Evolutionary conservation across 2,888 invertebrate species (phyloP).

Genomic region (Nasonia oneida): DNA sequence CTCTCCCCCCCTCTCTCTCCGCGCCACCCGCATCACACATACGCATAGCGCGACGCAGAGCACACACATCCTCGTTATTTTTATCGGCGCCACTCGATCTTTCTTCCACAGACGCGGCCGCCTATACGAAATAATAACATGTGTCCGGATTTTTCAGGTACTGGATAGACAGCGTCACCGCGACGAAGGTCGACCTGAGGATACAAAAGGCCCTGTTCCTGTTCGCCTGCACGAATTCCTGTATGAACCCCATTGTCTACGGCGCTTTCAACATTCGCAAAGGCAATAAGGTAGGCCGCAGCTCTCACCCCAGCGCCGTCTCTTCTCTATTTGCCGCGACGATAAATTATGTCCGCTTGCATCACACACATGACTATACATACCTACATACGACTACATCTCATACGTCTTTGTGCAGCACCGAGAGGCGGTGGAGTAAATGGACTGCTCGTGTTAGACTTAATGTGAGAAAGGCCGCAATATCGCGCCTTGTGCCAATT

Average conservation of each 20-base stretch:
- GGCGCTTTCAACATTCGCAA: slow-evolving; percentile 90
- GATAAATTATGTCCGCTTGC: slow-evolving; percentile 20
- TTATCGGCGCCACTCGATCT: not conserved
- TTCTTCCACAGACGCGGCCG: too few species aligned
- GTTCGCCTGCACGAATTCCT: slow-evolving; percentile 97
- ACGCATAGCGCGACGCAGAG: too few species aligned
- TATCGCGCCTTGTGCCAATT: too few species aligned
- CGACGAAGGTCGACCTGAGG: slow-evolving; percentile 85
- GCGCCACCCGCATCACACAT: too few species aligned
- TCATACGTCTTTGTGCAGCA: not conserved
- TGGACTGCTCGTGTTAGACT: not conserved
- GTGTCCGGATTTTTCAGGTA: slow-evolving; percentile 82
- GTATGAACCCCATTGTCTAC: slow-evolving; percentile 97
- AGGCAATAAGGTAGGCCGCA: slow-evolving; percentile 71
- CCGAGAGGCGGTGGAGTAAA: not conserved
- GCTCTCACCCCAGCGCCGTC: not conserved
- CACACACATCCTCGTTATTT: not conserved
- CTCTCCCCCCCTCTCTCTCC: not conserved
- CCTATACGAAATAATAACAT: not conserved
- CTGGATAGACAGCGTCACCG: slow-evolving; percentile 89
- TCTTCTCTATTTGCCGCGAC: not conserved
- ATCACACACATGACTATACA: not conserved
- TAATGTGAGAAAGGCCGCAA: not conserved
- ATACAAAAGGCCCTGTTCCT: slow-evolving; percentile 93
- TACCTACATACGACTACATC: too few species aligned